These are phyloP conservation scores for Melanotaenia boesemani DNA, from an alignment of 2,797 vertebrate genomes.

Conservation along the genomic window DNA sequence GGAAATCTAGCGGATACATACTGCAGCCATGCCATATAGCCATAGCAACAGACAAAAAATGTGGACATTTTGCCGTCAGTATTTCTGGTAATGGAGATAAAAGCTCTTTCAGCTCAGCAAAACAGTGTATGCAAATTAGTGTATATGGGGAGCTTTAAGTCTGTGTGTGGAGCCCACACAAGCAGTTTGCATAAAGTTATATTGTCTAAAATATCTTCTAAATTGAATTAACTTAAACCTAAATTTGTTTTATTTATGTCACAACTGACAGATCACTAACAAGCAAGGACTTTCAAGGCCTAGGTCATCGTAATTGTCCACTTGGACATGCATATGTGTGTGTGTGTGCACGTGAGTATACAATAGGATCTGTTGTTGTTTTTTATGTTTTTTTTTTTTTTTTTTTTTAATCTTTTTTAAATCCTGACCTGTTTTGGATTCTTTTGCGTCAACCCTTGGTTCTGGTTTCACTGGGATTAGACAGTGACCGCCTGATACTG, in stretches of 20 bases:
- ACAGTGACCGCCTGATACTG: slow-evolving; percentile 38
- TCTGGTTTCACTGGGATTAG: slow-evolving; percentile 74
- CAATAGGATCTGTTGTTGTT: slow-evolving; percentile 7
- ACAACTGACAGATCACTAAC: slow-evolving; percentile 11
- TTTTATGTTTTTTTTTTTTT: no score
- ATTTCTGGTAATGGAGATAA: slow-evolving; percentile 57
- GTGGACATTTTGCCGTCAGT: slow-evolving; percentile 35
- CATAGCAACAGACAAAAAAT: slow-evolving; percentile 37
- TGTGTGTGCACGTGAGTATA: not conserved
- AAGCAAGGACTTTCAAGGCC: slow-evolving; percentile 9
- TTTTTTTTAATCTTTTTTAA: not conserved
- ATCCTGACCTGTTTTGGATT: slow-evolving; percentile 42
- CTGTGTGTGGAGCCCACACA: slow-evolving; percentile 19
- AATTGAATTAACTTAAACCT: not conserved
- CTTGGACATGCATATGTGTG: not conserved
- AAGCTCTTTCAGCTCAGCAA: slow-evolving; percentile 33
- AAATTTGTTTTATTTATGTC: not conserved
- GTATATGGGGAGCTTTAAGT: slow-evolving; percentile 36
- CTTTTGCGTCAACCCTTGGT: slow-evolving; percentile 60
- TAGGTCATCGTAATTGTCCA: not conserved
- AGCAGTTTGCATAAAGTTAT: slow-evolving; percentile 7
- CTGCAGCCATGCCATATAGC: slow-evolving; percentile 52
- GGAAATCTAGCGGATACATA: slow-evolving; percentile 26
- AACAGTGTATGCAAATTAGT: slow-evolving; percentile 31
- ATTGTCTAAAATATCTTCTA: slow-evolving; percentile 1